phyloP scores from a whole-genome alignment of 2,113 vertebrate genomes.

The Eulemur rufifrons region DNA sequence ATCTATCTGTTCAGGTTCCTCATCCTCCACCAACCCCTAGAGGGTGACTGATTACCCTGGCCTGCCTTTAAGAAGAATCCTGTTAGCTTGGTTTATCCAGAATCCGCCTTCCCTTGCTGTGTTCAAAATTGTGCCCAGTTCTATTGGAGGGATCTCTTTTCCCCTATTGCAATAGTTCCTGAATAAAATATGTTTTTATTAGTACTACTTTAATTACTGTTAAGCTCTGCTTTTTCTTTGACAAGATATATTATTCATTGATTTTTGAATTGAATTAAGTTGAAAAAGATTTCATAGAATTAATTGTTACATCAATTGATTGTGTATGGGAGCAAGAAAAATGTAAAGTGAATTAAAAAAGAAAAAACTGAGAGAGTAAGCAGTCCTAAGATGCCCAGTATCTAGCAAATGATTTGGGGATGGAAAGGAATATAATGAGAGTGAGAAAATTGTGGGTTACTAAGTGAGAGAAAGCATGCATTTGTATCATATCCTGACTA shows the following conservation, averaged over 20 bases:
- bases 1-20: not conserved
- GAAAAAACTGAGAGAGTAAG: not conserved
- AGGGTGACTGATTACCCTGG: not conserved
- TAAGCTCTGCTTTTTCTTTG: not conserved
- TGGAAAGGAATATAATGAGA: not conserved
- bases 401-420: not conserved
- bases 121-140: not conserved
- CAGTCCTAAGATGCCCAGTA: not conserved
- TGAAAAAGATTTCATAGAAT: not conserved
- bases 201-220: not conserved
- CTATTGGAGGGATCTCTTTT: not conserved
- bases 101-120: not conserved
- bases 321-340: not conserved
- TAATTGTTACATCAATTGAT: not conserved
- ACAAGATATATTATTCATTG: not conserved
- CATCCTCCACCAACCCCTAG: not conserved
- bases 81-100: not conserved
- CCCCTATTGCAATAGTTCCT: not conserved
- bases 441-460: not conserved
- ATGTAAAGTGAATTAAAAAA: not conserved
- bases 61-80: not conserved
- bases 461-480: not conserved
- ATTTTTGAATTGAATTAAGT: not conserved
- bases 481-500: not conserved
- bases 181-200: not conserved